phyloP scores from a whole-genome alignment of 2,797 vertebrate species.

The Sebastes paucispinis region DNA sequence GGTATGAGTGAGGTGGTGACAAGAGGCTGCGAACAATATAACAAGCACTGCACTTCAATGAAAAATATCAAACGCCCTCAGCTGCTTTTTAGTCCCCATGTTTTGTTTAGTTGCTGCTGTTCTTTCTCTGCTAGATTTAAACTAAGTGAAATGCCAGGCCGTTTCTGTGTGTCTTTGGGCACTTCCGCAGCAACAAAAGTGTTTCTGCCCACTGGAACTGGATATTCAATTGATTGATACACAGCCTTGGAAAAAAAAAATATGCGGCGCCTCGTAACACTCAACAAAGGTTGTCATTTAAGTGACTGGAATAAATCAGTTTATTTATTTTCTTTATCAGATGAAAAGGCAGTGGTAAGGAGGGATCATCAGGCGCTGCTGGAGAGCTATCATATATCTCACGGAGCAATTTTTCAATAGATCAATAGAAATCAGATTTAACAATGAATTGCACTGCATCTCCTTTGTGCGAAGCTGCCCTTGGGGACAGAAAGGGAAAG shows the following conservation, averaged over 20 bases:
- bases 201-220: slow-evolving; percentile 30
- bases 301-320: slow-evolving; percentile 21
- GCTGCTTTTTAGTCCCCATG: slow-evolving; percentile 31
- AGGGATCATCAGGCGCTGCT: slow-evolving; percentile 28
- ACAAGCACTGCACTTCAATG: slow-evolving; percentile 62
- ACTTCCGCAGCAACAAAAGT: slow-evolving; percentile 48
- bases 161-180: slow-evolving; percentile 50
- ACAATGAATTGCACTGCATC: slow-evolving; percentile 66
- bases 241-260: slow-evolving; percentile 31
- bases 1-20: slow-evolving; percentile 54
- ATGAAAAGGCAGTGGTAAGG: slow-evolving; percentile 41
- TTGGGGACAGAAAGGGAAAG: slow-evolving; percentile 69
- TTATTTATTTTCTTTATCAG: slow-evolving; percentile 44
- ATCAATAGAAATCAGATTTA: slow-evolving; percentile 75
- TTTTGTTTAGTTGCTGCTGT: slow-evolving; percentile 32
- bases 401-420: slow-evolving; percentile 63
- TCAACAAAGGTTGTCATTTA: slow-evolving; percentile 24
- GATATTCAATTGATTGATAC: slow-evolving; percentile 22
- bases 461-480: slow-evolving; percentile 70
- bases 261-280: not conserved
- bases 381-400: slow-evolving; percentile 41
- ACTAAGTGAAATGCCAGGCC: slow-evolving; percentile 36
- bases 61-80: slow-evolving; percentile 57
- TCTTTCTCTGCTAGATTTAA: slow-evolving; percentile 49
- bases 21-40: slow-evolving; percentile 61